Base-by-base conservation (phyloP, 2,113 vertebrate genomes). In the Semnornis frantzii region DNA sequence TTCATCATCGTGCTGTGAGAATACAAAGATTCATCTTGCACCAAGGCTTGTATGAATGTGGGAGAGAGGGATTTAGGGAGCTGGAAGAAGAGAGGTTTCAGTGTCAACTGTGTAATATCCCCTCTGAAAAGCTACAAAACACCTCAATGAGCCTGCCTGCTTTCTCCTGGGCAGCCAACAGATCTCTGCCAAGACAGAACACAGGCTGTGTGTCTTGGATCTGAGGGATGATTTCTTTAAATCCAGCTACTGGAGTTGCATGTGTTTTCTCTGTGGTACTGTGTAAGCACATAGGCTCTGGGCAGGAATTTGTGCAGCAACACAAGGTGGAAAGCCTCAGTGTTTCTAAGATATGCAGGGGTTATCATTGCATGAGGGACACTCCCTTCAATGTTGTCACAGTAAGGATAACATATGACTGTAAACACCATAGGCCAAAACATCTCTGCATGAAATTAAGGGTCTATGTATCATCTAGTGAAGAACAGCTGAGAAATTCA, bases 401-500 rank as follows among this genome's bases (percentile, higher is more conserved):
- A 37, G 93, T 93, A 95, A 92, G 90, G 76, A 75, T 74, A 96
- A 96, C 80, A 81, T 88, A 94, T 1, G 15, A 75, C 69, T 83
- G 21, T 94, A 96, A 96, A 94, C 92, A 96, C 48, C 72, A 84
- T 39, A 84, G 42, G 72, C 80, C 86, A 85, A 85, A 95, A 86
- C 77, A 78, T 81, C 80, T 90, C 69, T 64, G 28, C 58, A 44
- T 81, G 69, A 78, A 92, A 93, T 93, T 70, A 88, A 94, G 94
- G 73, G 65, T 48, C 27, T 88, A 73, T 87, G 69, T 57, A 81
- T 83, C 90, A 90, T 96, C 92, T 92, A 48, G 57, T 64, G 62
- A 88, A 92, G 85, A 95, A 84, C 85, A 94, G 92, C 93, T 96
- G 94, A 95, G 94, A 93, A 87, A 95, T 92, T 94, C 94, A 93